These are phyloP conservation scores for Pseudomugil tenellus DNA, from an alignment of 2,797 vertebrate genomes.

Conservation along the genomic window DNA sequence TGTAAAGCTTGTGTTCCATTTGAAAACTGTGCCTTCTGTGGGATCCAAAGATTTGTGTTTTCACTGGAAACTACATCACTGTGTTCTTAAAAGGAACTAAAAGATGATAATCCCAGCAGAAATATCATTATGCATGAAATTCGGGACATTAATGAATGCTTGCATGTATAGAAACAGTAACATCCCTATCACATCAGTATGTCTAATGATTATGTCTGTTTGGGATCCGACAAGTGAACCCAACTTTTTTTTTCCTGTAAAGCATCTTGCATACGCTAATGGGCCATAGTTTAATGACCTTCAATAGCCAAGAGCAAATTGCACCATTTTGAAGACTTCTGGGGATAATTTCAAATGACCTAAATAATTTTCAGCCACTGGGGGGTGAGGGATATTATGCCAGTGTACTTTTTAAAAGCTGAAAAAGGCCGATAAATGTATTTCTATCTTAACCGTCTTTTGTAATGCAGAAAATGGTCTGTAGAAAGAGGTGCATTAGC, in stretches of 20 bases:
- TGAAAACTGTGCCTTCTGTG: slow-evolving; percentile 27
- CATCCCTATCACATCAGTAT: slow-evolving; percentile 48
- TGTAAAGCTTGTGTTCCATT: slow-evolving; percentile 40
- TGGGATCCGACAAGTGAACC: slow-evolving; percentile 54
- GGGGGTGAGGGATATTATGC: slow-evolving; percentile 45
- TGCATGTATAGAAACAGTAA: slow-evolving; percentile 53
- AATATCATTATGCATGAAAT: slow-evolving; percentile 49
- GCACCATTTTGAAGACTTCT: slow-evolving; percentile 68
- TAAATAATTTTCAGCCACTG: slow-evolving; percentile 69
- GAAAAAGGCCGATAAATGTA: slow-evolving; percentile 64
- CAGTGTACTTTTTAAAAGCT: slow-evolving; percentile 58
- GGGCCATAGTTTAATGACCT: slow-evolving; percentile 70
- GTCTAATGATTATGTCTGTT: slow-evolving; percentile 62
- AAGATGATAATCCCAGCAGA: slow-evolving; percentile 54
- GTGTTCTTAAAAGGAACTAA: slow-evolving; percentile 43
- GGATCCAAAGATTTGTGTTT: slow-evolving; percentile 42
- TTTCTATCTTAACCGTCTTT: slow-evolving; percentile 63
- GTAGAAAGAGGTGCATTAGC: slow-evolving; percentile 53
- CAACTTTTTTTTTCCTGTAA: slow-evolving; percentile 50
- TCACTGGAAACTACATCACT: slow-evolving; percentile 37
- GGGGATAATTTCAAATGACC: slow-evolving; percentile 71
- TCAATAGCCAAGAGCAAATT: slow-evolving; percentile 69
- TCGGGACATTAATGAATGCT: slow-evolving; percentile 51
- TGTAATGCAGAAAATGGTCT: slow-evolving; percentile 62
- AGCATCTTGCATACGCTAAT: slow-evolving; percentile 71